A percentile compares a stretch with the other conserved stretches of the same genome.
Conservation (phyloP, 2,113 vertebrate genomes). For the Xenopus laevis region DNA sequence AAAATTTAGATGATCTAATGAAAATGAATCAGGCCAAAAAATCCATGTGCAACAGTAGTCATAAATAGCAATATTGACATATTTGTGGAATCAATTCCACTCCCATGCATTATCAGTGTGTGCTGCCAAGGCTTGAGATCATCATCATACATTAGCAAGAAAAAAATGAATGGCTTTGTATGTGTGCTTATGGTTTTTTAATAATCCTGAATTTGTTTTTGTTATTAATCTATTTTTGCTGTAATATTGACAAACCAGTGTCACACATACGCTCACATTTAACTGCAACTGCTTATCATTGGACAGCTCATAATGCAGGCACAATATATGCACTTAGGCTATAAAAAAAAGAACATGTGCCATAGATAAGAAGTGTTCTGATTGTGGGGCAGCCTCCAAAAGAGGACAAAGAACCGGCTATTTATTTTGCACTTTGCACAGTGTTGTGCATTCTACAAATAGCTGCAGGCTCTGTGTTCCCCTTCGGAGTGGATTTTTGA, state of each 20-base stretch:
- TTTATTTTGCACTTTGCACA: too few relatives aligned
- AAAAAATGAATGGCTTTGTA: not conserved
- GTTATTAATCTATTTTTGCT: not conserved
- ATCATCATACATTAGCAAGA: not conserved
- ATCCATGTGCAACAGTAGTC: slow-evolving; percentile 30
- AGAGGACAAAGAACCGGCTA: too few relatives aligned
- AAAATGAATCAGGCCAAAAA: slow-evolving; percentile 32
- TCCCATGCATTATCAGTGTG: not conserved
- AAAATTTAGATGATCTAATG: slow-evolving; percentile 39
- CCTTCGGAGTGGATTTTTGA: too few relatives aligned
- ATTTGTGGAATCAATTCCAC: slow-evolving; percentile 10
- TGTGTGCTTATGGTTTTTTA: not conserved
- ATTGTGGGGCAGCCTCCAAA: too few relatives aligned
- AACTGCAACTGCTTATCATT: not conserved
- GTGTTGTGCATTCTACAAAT: too few relatives aligned
- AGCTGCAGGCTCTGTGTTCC: too few relatives aligned
- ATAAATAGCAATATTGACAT: slow-evolving; percentile 32
- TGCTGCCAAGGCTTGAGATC: not conserved
- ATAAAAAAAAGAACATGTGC: too few relatives aligned
- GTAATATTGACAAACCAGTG: not conserved
- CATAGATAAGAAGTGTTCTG: too few relatives aligned
- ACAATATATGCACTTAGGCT: too few relatives aligned
- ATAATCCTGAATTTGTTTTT: not conserved
- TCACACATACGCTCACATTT: not conserved
- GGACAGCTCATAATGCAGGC: not conserved